phyloP scores from a whole-genome alignment of 2,888 invertebrate species.

The Mayetiola destructor region DNA sequence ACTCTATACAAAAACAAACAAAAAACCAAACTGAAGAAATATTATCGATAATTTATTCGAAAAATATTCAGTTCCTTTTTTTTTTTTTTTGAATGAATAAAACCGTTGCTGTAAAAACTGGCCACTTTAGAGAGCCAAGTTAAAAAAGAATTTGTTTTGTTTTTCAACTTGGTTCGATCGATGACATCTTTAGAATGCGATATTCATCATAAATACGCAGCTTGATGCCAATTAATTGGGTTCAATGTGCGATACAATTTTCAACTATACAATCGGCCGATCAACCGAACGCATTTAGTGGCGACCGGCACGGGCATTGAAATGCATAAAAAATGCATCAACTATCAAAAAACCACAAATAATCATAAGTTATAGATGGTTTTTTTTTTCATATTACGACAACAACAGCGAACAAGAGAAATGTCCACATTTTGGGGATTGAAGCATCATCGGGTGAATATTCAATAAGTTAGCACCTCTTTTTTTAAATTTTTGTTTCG shows the following conservation, averaged over 20 bases:
- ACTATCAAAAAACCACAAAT: not conserved
- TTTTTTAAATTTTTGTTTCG: not conserved
- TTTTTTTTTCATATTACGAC: no score
- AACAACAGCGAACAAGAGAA: no score
- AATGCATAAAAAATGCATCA: not conserved
- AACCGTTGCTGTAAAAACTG: not conserved
- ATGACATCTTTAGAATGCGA: conserved; percentile 13
- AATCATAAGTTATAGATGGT: conserved; percentile 4
- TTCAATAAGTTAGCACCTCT: conserved; percentile 9
- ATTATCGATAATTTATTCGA: not conserved
- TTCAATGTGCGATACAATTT: conserved; percentile 11
- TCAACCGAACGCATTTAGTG: no score
- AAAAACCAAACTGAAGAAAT: conserved; percentile 9
- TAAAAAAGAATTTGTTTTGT: no score
- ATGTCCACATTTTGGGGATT: no score
- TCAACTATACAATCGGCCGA: no score
- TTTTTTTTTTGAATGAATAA: not conserved
- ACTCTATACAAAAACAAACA: not conserved
- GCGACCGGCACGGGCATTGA: not conserved
- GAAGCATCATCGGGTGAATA: not conserved
- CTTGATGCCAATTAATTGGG: conserved; percentile 12
- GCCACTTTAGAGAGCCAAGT: not conserved
- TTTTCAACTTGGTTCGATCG: no score
- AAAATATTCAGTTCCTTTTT: not conserved
- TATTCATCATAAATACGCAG: conserved; percentile 12